Conservation (phyloP, 2,113 vertebrate species). For the Zosterops lateralis region DNA sequence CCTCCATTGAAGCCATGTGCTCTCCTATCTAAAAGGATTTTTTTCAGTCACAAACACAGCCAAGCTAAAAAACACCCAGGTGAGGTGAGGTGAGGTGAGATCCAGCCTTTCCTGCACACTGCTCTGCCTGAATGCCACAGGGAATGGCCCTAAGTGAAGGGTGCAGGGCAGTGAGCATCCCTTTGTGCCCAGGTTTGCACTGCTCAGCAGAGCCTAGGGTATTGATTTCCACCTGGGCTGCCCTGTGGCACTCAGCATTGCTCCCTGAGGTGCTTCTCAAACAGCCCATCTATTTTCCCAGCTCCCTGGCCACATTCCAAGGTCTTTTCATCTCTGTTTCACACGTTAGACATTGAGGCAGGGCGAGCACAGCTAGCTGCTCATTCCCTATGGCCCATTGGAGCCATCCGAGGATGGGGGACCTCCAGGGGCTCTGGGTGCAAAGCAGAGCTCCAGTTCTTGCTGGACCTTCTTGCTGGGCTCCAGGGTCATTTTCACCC, state of each 20-base stretch:
- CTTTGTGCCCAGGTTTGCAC: not conserved
- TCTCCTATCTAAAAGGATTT: not conserved
- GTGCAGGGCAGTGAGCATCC: not conserved
- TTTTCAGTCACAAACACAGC: not conserved
- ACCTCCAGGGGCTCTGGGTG: accelerated
- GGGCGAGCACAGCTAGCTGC: accelerated
- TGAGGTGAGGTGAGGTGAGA: not conserved
- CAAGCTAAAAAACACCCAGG: not conserved
- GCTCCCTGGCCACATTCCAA: not conserved
- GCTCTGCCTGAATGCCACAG: not conserved
- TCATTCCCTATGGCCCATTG: accelerated
- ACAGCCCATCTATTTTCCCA: not conserved
- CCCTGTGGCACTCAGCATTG: accelerated
- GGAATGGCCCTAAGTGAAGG: accelerated
- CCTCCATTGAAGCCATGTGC: accelerated
- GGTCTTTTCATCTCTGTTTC: not conserved
- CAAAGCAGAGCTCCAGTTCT: not conserved
- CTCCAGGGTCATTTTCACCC: not conserved
- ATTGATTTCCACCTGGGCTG: accelerated
- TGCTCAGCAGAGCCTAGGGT: accelerated
- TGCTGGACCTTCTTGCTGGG: accelerated
- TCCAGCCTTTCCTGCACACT: accelerated
- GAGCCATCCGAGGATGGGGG: not conserved
- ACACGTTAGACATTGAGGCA: not conserved
- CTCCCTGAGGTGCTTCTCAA: not conserved